Base-by-base conservation (phyloP, 2,888 invertebrate species). In the Crossocerus cetratus region DNA sequence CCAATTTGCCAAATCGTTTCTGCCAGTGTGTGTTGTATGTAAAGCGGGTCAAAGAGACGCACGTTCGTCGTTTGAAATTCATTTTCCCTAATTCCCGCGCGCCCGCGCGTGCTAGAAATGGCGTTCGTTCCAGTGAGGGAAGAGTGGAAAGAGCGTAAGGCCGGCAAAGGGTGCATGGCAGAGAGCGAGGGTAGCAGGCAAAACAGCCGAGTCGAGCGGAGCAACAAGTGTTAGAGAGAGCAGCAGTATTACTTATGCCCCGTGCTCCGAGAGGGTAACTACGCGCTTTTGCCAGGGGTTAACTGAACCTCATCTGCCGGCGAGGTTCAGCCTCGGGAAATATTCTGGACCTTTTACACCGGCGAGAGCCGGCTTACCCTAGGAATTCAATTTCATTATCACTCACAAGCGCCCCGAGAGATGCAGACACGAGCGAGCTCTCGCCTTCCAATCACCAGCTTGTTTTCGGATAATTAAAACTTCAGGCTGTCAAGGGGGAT, bases 201-300 rank as follows among this genome's bases (percentile, higher is more conserved):
- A 49, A 49, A 49, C 49, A 18, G 8, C 43, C 11, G 20, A 16
- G 16, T 13, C 32, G 20, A 65, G 42, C 13, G 54, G 22, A 68
- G 63, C 71, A 68, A 72, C 71, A 72, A 72, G 71, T 72, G 68
- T 60, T 72, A 64, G 44, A 32, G 32, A 49, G 57, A 61, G 53
- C 32, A 63, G 2, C 42, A 63, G 59, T n/a, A 21, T 68, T 63
- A 22, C 13, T 21, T 62, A 45, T 18, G 11, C 60, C 11, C 44
- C 55, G 20, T 66, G 21, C 42, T 22, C 22, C n/a, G 55, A 22
- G 18, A 22, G 14, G 22, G 18, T 21, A 45, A 43, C 18, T 22
- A 20, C 32, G 57, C 2, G 22, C 32, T 3, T 32, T 32, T 32
- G 1, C 32, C 3, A 49, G 5, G 49, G 49, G 4, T n/a, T n/a